Evolutionary conservation across 2,113 vertebrate genomes (phyloP).

Genomic region (Dasypus novemcinctus): DNA sequence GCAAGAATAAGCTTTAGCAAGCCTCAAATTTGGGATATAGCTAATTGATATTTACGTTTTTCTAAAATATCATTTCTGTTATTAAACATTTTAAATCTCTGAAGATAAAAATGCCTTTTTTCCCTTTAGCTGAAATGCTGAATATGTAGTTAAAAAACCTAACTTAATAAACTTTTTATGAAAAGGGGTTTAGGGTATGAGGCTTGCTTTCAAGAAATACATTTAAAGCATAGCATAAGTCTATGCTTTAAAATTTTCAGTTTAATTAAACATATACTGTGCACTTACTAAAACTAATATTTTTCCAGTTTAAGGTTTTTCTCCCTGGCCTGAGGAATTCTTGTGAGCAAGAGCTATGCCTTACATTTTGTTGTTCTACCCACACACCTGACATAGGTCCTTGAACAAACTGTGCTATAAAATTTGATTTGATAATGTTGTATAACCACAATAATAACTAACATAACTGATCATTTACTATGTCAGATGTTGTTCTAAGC

Average conservation of each 20-base stretch:
- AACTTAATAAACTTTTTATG: slow-evolving; percentile 70
- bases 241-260: slow-evolving; percentile 50
- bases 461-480: background rate
- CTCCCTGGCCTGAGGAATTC: background rate
- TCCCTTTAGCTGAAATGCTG: slow-evolving; percentile 64
- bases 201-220: slow-evolving; percentile 50
- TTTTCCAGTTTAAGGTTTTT: slow-evolving; percentile 12
- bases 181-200: slow-evolving; percentile 39
- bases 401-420: background rate
- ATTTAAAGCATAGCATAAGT: slow-evolving; percentile 30
- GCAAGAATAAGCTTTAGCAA: slow-evolving; percentile 52
- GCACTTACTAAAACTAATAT: background rate
- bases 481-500: background rate
- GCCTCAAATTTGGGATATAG: background rate
- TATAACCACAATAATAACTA: background rate
- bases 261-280: slow-evolving; percentile 1
- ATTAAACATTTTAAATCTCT: slow-evolving; percentile 55
- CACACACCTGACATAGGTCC: background rate
- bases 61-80: slow-evolving; percentile 42
- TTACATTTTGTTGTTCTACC: background rate
- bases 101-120: slow-evolving; percentile 36
- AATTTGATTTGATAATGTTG: slow-evolving; percentile 7
- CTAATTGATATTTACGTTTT: slow-evolving; percentile 72
- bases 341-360: background rate
- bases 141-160: slow-evolving; percentile 44